phyloP scores from a whole-genome alignment of 2,888 invertebrate genomes.

The Andrena trimmerana region DNA sequence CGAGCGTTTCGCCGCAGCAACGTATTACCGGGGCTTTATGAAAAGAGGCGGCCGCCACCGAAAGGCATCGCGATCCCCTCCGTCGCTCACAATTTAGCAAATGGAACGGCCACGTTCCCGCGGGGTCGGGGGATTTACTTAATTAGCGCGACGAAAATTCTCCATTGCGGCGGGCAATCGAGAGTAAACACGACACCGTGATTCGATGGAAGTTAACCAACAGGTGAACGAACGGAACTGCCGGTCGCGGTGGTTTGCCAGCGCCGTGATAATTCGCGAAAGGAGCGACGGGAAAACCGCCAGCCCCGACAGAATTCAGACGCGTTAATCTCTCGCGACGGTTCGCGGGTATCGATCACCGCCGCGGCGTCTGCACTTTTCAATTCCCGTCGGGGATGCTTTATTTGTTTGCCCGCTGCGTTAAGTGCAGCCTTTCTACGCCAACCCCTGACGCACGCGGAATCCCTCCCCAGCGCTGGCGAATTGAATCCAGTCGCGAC shows the following conservation, averaged over 20 bases:
- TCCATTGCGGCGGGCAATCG: constrained; percentile 43
- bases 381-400: constrained; percentile 44
- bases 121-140: constrained; percentile 22
- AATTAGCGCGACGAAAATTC: constrained; percentile 54
- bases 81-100: constrained; percentile 34
- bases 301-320: constrained; percentile 1
- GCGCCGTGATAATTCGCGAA: constrained; percentile 10
- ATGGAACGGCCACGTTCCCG: constrained; percentile 23
- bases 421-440: constrained; percentile 37
- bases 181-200: constrained; percentile 41
- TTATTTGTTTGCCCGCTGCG: constrained; percentile 49
- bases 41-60: not conserved
- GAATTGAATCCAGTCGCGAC: constrained; percentile 65
- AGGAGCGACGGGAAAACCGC: not conserved
- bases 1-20: not conserved
- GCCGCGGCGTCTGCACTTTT: constrained; percentile 30
- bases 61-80: not conserved
- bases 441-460: constrained; percentile 18
- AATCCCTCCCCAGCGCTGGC: constrained; percentile 13
- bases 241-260: not conserved
- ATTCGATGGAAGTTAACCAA: constrained; percentile 57
- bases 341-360: constrained; percentile 26
- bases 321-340: constrained; percentile 50
- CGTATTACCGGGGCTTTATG: not conserved
- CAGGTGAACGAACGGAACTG: constrained; percentile 40